phyloP scores from a whole-genome alignment of 2,888 invertebrate species.

The Crepidodera aurea region DNA sequence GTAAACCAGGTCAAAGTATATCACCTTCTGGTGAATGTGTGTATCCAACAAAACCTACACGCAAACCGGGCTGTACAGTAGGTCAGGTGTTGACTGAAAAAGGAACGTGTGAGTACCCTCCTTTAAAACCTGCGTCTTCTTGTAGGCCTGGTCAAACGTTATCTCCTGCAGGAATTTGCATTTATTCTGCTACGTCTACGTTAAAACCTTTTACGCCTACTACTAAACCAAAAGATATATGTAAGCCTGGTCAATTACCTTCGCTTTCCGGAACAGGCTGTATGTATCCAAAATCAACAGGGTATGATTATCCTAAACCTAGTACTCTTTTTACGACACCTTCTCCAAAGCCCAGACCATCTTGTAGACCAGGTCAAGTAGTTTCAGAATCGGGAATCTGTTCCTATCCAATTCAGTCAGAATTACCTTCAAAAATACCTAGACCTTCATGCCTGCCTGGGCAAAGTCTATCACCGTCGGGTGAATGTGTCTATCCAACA shows the following conservation, averaged over 20 bases:
- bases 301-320: conserved; percentile 36
- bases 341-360: too few relatives aligned
- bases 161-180: conserved; percentile 54
- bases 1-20: conserved; percentile 32
- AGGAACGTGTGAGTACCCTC: conserved; percentile 13
- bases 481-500: conserved; percentile 34
- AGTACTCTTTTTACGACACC: conserved; percentile 19
- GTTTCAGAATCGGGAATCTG: conserved; percentile 36
- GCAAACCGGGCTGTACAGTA: conserved; percentile 23
- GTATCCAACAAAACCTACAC: conserved; percentile 10
- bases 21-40: conserved; percentile 29
- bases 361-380: conserved; percentile 51
- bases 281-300: conserved; percentile 31
- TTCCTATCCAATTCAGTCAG: conserved; percentile 21
- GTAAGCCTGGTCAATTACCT: conserved; percentile 45
- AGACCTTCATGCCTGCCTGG: conserved; percentile 31
- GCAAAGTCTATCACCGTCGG: conserved; percentile 31
- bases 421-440: conserved; percentile 14
- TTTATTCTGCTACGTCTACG: conserved; percentile 40
- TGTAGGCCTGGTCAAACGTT: conserved; percentile 24
- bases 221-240: conserved; percentile 50
- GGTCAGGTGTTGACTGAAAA: conserved; percentile 28
- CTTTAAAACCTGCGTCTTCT: background rate
- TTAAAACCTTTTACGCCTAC: conserved; percentile 57
- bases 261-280: conserved; percentile 29